Base-by-base conservation (phyloP, 2,888 invertebrate species). In the Rhagophthalmus giganteus region DNA sequence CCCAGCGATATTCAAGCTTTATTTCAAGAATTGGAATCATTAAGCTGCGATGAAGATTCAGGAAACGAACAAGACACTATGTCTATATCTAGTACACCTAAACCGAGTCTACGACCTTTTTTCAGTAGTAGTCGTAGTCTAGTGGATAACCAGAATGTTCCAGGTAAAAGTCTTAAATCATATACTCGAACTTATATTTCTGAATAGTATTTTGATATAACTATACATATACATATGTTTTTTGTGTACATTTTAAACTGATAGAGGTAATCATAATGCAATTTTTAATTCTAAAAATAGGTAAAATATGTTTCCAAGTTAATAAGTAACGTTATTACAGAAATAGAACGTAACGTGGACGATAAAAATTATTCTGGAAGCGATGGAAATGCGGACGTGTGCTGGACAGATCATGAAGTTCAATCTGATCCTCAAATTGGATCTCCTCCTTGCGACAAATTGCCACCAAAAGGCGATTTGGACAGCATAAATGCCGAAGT, bases 1-100 rank as follows among this genome's bases (percentile, higher is more conserved):
- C 90, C 90, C 65, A 86, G 90, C 71, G 92, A 93, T 72, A 90
- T 94, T 71, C 95, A 96, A 72, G 94, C 95, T 66, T 80, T 96
- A 47, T 90, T 98, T 77, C 88, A 98, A 79, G 97, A 99, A 74
- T 77, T 98, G 61, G 97, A 97, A 75, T 95, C 96, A 55, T 78
- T 97, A 55, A 94, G 94, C 63, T 87, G 87, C 68, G 86, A 87
- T 61, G 87, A 87, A 65, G 86, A 87, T 66, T 98, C 98, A 73
- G 95, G 94, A 7, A 95, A 92, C 0, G 95, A 93, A 4, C 95
- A 95, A 70, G 97, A 97, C 75, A 95, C 94, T 39, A 88, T 97
- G 81, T 95, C 94, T 71, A 93, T 97, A 68, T 91, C 93, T 57
- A 97, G 96, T 61, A 96, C 96, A 32, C 97, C 97, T 10, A 97